Evolutionary conservation across 2,113 vertebrate species (phyloP).

Genomic region (Lepidiolamprologus cunningtoni): DNA sequence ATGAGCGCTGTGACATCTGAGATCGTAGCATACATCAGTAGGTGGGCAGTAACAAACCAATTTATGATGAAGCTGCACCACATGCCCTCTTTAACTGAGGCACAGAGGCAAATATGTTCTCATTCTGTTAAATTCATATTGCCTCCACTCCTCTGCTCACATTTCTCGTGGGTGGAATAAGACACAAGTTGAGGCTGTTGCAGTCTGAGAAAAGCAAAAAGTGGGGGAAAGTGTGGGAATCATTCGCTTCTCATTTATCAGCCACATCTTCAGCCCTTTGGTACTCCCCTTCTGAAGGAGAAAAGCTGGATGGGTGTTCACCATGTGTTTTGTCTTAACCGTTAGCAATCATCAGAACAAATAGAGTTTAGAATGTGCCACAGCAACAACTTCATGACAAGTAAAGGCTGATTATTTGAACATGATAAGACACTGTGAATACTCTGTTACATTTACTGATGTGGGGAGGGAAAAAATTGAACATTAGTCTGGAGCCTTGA

Average conservation of each 20-base stretch:
- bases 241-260: background rate
- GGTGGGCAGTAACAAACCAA: background rate
- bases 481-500: background rate
- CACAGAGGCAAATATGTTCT: fast-evolving
- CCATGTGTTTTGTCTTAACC: background rate
- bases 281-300: background rate
- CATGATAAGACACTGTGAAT: background rate
- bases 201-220: background rate
- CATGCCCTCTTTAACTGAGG: background rate
- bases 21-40: background rate
- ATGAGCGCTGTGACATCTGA: background rate
- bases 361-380: background rate
- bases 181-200: background rate
- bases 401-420: background rate
- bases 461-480: background rate
- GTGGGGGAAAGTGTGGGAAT: too few relatives aligned
- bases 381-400: background rate
- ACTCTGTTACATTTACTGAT: background rate
- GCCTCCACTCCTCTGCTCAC: background rate
- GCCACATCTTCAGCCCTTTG: background rate
- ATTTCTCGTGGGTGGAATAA: background rate
- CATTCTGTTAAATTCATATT: background rate
- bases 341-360: background rate
- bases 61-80: background rate
- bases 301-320: background rate